These are phyloP conservation scores for Vulpes ferrilata DNA, from an alignment of 2,113 vertebrate species.

Conservation along the genomic window DNA sequence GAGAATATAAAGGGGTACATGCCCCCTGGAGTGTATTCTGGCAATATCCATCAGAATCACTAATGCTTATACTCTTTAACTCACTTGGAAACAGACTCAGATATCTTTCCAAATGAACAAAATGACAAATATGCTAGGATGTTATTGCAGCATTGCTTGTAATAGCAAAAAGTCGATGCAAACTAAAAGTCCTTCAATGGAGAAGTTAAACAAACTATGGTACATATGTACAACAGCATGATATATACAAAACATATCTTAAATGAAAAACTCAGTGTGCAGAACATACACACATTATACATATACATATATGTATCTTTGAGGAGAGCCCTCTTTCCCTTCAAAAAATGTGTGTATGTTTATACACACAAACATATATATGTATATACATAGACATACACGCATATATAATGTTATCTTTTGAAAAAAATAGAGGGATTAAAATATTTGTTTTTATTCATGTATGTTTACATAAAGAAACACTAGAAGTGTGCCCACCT, in stretches of 20 bases:
- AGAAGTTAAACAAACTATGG: background rate
- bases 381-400: background rate
- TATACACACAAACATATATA: background rate
- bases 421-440: background rate
- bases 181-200: background rate
- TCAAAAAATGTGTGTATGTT: background rate
- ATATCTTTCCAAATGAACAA: background rate
- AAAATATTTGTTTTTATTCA: conserved; percentile 23
- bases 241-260: background rate
- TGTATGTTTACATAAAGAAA: conserved; percentile 1
- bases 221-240: background rate
- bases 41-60: conserved; percentile 23
- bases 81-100: background rate
- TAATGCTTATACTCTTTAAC: background rate
- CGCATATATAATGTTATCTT: background rate
- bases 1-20: background rate
- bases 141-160: background rate
- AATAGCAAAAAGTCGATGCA: background rate
- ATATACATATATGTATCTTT: background rate
- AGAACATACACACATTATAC: background rate
- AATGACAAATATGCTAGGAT: background rate
- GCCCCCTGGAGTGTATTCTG: background rate
- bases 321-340: background rate
- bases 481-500: background rate
- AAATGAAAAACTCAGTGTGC: background rate